phyloP scores from a whole-genome alignment of 2,888 invertebrate species.

The Mystacides longicornis region DNA sequence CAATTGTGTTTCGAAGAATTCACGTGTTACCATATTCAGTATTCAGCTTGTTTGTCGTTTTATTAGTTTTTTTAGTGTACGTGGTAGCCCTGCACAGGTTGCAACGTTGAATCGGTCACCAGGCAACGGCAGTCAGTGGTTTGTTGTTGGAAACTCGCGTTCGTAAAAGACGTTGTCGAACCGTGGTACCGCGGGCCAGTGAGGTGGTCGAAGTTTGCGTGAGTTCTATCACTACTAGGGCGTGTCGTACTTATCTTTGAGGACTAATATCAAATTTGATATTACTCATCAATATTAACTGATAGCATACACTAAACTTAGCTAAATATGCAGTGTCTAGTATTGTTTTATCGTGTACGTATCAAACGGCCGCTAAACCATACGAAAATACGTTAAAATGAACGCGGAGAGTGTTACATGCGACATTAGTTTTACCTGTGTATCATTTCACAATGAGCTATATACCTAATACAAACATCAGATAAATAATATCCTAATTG shows the following conservation, averaged over 20 bases:
- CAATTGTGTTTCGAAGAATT: too few relatives aligned
- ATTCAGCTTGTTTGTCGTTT: too few relatives aligned
- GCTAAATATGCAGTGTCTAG: not conserved
- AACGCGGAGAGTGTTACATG: too few relatives aligned
- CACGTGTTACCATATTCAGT: too few relatives aligned
- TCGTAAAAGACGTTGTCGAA: not conserved
- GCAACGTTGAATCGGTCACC: conserved; percentile 14
- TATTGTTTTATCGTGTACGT: not conserved
- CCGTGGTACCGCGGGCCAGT: not conserved
- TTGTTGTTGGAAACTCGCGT: conserved; percentile 10
- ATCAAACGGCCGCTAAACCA: too few relatives aligned
- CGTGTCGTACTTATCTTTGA: conserved; percentile 9
- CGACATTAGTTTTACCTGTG: too few relatives aligned
- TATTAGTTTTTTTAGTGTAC: too few relatives aligned
- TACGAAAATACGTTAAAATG: too few relatives aligned
- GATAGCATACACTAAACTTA: not conserved
- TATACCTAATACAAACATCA: too few relatives aligned
- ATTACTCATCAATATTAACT: not conserved
- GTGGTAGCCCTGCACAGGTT: conserved; percentile 2
- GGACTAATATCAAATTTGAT: not conserved
- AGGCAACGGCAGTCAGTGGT: conserved; percentile 17
- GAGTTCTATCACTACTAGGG: conserved; percentile 2
- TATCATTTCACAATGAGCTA: too few relatives aligned
- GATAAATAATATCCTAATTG: too few relatives aligned
- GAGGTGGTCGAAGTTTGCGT: not conserved